Conservation (phyloP, 2,888 invertebrate species). For the Ganaspis brasiliensis region DNA sequence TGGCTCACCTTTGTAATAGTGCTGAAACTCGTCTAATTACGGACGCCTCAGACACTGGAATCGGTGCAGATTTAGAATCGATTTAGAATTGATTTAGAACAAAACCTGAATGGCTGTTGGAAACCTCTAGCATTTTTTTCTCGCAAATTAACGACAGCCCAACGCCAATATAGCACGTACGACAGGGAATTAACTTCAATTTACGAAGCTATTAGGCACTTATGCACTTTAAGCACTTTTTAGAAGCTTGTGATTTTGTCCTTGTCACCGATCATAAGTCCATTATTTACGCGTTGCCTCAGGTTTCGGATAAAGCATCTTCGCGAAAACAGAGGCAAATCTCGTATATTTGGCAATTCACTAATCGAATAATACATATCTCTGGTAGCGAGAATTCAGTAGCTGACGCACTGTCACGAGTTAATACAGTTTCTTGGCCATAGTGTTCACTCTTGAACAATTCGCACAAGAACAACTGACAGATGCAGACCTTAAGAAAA, state of each 20-base stretch:
- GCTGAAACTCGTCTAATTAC: background rate
- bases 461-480: too few relatives aligned
- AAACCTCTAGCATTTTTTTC: background rate
- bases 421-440: too few relatives aligned
- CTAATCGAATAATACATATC: slow-evolving; percentile 46
- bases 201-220: too few relatives aligned
- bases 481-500: too few relatives aligned
- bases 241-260: too few relatives aligned
- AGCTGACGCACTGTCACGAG: slow-evolving; percentile 44
- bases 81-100: too few relatives aligned
- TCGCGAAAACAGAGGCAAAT: slow-evolving; percentile 48
- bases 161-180: background rate
- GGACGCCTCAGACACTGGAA: background rate
- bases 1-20: background rate
- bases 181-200: background rate
- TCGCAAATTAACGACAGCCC: background rate
- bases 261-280: slow-evolving; percentile 53
- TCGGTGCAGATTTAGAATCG: too few relatives aligned
- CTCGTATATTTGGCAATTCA: slow-evolving; percentile 48
- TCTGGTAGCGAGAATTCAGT: slow-evolving; percentile 39
- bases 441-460: too few relatives aligned
- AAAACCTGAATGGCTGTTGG: background rate
- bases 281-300: slow-evolving; percentile 33
- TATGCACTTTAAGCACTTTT: too few relatives aligned
- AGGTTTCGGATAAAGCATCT: slow-evolving; percentile 43